These are phyloP conservation scores for Ahaetulla prasina DNA, from an alignment of 2,113 vertebrate species.

Conservation along the genomic window DNA sequence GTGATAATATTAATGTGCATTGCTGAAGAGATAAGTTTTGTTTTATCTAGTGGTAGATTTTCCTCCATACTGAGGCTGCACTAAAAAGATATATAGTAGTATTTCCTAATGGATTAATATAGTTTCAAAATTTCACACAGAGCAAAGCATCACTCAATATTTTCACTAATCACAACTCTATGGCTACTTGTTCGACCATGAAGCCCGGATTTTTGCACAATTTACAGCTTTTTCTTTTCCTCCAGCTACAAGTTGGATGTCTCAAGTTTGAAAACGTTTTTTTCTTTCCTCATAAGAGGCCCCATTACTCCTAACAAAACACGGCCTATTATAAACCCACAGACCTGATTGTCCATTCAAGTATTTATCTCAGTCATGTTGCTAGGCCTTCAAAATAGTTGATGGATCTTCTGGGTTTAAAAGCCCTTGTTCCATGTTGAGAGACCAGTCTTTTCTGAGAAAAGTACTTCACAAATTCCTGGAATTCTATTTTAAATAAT, in stretches of 20 bases:
- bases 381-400: not conserved
- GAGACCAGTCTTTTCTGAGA: not conserved
- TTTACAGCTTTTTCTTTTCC: not conserved
- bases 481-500: not conserved
- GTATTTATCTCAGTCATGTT: not conserved
- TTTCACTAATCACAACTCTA: not conserved
- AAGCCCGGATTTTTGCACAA: not conserved
- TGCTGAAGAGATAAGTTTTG: not conserved
- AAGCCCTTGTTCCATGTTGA: not conserved
- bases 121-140: not conserved
- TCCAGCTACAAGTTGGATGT: not conserved
- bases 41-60: not conserved
- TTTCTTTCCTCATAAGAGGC: not conserved
- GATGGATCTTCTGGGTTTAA: not conserved
- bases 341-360: not conserved
- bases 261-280: not conserved
- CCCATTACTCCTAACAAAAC: not conserved
- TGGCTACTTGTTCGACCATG: not conserved
- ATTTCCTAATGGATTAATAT: not conserved
- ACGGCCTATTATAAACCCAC: not conserved
- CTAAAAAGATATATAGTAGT: not conserved
- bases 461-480: not conserved
- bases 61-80: too few relatives aligned
- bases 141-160: not conserved
- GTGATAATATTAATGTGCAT: not conserved